Conservation (phyloP, 1,140 invertebrate species). For the Ptiloglossa arizonensis region DNA sequence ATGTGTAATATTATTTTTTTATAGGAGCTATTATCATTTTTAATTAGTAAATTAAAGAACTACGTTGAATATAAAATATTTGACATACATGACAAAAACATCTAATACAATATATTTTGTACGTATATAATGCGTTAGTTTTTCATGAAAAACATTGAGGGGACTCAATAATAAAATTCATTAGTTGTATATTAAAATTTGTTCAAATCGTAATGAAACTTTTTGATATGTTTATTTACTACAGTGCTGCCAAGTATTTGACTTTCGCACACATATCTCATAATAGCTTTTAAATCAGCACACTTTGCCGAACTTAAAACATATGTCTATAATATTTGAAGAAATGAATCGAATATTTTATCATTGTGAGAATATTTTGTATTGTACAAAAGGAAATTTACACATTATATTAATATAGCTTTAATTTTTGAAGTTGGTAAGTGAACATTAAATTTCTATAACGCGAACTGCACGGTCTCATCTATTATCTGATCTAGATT, state of each 20-base stretch:
- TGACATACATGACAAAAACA: neutral
- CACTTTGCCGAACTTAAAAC: neutral
- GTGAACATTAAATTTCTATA: slow-evolving; percentile 17
- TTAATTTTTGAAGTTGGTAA: slow-evolving; percentile 50
- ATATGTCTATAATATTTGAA: neutral
- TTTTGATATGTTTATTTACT: slow-evolving; percentile 31
- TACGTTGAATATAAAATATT: neutral
- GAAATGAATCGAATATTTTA: neutral
- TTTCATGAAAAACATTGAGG: neutral
- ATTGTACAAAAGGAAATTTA: neutral
- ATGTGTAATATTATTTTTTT: neutral
- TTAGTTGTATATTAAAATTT: neutral
- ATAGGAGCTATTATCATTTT: neutral
- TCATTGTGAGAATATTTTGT: neutral
- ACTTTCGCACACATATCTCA: neutral
- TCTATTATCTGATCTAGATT: slow-evolving; percentile 72
- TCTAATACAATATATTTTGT: neutral
- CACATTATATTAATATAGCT: neutral
- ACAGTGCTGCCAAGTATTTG: slow-evolving; percentile 34
- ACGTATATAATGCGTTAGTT: neutral
- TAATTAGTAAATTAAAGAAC: neutral
- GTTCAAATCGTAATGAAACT: neutral
- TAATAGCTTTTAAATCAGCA: neutral
- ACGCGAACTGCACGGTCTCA: slow-evolving; percentile 30
- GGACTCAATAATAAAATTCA: too few species aligned